A percentile compares a stretch with the other conserved stretches of the same genome.
Conservation (phyloP, 1,140 invertebrate genomes). For the Lepidurus apus region DNA sequence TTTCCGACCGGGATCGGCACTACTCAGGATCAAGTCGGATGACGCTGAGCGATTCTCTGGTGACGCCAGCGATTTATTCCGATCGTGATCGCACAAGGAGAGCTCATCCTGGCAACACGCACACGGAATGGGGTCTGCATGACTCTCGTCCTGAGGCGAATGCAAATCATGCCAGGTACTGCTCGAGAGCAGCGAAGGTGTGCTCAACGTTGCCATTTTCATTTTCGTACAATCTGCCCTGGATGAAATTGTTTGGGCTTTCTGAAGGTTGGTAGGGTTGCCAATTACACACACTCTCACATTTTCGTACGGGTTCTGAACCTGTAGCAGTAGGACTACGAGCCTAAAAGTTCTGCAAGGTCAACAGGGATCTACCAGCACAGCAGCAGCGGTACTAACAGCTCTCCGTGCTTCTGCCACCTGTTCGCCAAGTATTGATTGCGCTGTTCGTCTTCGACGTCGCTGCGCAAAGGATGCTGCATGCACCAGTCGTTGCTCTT, state of each 20-base stretch:
- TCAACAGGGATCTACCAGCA: background rate
- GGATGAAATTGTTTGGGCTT: background rate
- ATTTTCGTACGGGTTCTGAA: background rate
- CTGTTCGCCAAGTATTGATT: constrained; percentile 19
- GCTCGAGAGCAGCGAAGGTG: constrained; percentile 2
- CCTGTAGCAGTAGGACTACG: background rate
- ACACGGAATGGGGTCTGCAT: constrained; percentile 1
- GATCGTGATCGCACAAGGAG: background rate
- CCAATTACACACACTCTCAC: background rate
- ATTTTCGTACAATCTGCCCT: background rate
- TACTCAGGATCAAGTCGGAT: background rate
- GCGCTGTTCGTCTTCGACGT: background rate
- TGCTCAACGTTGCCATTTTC: constrained; percentile 18
- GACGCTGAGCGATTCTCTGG: background rate
- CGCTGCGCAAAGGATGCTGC: constrained; percentile 20
- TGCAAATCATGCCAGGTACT: background rate
- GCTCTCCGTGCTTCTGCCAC: background rate
- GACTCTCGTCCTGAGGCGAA: background rate
- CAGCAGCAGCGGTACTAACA: constrained; percentile 3
- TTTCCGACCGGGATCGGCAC: background rate
- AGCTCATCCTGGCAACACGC: background rate
- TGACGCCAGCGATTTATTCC: background rate
- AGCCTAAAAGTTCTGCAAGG: background rate
- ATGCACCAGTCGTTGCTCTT: background rate
- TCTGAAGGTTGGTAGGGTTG: background rate